Conservation (phyloP, 2,113 vertebrate genomes). For the Ploceus nigricollis region DNA sequence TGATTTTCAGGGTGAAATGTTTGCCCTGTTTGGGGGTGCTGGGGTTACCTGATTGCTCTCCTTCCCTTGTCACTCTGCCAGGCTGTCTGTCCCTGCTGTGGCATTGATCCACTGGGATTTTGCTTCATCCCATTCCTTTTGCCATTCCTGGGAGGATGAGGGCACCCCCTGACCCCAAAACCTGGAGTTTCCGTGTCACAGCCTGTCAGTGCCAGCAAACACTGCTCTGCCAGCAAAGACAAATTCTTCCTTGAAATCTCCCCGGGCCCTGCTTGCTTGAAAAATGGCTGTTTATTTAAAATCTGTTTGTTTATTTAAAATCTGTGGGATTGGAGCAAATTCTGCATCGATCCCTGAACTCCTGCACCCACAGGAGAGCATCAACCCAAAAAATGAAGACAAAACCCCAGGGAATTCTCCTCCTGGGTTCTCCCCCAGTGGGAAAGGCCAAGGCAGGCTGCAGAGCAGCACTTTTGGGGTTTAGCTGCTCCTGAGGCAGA, state of each 20-base stretch:
- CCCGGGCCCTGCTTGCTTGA: neutral
- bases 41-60: neutral
- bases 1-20: neutral
- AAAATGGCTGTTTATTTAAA: neutral
- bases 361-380: neutral
- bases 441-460: neutral
- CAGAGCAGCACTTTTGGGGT: neutral
- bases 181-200: neutral
- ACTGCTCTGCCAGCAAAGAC: neutral
- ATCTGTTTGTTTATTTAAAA: neutral
- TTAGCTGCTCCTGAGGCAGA: rapidly evolving
- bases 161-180: neutral
- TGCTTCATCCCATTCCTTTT: neutral
- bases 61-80: neutral
- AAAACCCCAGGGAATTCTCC: neutral
- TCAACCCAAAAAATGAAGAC: rapidly evolving
- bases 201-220: neutral
- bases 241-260: neutral
- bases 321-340: neutral
- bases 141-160: neutral
- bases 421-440: neutral
- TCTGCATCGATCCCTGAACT: neutral
- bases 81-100: neutral
- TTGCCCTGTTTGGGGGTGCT: neutral
- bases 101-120: neutral